Base-by-base conservation (phyloP, 2,797 vertebrate species). In the Moxostoma hubbsi region DNA sequence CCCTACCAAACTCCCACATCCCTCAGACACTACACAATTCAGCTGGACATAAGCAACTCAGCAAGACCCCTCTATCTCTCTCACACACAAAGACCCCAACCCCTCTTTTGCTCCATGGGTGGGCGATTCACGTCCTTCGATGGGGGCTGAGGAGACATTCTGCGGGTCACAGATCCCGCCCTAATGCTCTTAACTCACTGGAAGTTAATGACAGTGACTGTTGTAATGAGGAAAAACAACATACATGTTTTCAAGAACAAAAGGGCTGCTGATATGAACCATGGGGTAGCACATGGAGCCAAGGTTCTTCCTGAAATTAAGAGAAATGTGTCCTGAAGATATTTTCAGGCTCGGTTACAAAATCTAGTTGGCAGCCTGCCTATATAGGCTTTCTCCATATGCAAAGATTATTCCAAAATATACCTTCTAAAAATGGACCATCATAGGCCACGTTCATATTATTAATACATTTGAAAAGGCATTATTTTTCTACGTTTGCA, bases 221-320 rank as follows among this genome's bases (percentile, higher is more conserved):
- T 72, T 84, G 82, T 92, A 94, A 93, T 92, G 90, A 95, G 89
- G 86, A 91, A 89, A 91, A 93, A 92, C 86, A 88, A 88, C 89
- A 85, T 18, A 50, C 71, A 87, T 87, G 84, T 83, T 91, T 91
- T 90, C 90, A 87, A 88, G 85, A 91, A 87, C 69, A 74, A 36
- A 78, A 54, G 16, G 65, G 77, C 74, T 43, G 54, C 59, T 77
- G 73, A 81, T 71, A 51, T 75, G 84, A 80, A 79, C 71, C 57
- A 45, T 11, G 9, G 58, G 64, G n/a, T 61, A 51, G 13, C 53
- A 54, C 5, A 18, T 65, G 65, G 73, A 75, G 75, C 45, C 69
- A 57, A 12, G 55, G 63, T 61, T 66, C 61, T 57, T 63, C 73
- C 64, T 53, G 54, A 54, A 64, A 64, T 9, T 1, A 58, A 50